These are phyloP conservation scores for Drosophila parabipectinata DNA, from an alignment of 1,140 invertebrate genomes.

Conservation along the genomic window DNA sequence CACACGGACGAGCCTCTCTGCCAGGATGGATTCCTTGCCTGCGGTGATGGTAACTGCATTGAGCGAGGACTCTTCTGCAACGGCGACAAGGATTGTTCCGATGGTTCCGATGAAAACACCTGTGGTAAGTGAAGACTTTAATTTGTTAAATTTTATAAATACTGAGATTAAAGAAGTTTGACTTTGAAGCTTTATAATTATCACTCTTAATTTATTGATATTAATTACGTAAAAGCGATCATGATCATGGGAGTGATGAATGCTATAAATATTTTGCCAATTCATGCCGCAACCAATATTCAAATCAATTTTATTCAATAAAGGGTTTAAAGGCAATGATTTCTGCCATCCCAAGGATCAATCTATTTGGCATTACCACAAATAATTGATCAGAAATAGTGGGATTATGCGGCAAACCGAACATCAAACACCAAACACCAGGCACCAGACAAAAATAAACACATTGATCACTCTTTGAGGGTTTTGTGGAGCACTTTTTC, in stretches of 20 bases:
- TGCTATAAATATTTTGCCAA: conserved; percentile 7
- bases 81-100: conserved; percentile 94
- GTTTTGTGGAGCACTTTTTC: conserved; percentile 33
- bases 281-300: conserved; percentile 4
- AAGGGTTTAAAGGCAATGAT: not conserved
- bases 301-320: conserved; percentile 11
- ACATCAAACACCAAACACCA: not conserved
- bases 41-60: conserved; percentile 93
- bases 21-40: conserved; percentile 93
- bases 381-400: conserved; percentile 15
- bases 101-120: conserved; percentile 95
- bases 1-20: conserved; percentile 96
- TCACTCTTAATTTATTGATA: not conserved
- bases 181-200: not conserved
- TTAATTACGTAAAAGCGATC: not conserved
- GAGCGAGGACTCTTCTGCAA: conserved; percentile 97
- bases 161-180: not conserved
- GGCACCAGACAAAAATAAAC: conserved; percentile 3
- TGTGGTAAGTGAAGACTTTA: conserved; percentile 90
- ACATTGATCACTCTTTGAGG: conserved; percentile 19
- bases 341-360: not conserved
- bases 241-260: not conserved
- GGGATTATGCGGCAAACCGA: conserved; percentile 5
- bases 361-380: conserved; percentile 17
- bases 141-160: too few relatives aligned